Evolutionary conservation across 2,113 vertebrate genomes (phyloP).

Genomic region (Mastomys natalensis): DNA sequence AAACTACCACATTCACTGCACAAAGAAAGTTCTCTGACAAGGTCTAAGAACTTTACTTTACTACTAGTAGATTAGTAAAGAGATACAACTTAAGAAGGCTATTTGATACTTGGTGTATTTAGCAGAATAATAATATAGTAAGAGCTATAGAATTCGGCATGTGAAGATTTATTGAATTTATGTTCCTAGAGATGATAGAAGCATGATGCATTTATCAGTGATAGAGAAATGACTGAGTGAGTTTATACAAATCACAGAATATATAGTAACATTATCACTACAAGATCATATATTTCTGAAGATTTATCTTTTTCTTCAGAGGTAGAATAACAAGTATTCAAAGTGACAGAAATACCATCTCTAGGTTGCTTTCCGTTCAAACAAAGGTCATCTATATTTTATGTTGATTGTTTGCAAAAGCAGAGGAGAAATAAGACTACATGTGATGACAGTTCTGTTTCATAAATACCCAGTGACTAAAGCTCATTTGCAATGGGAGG

Average conservation of each 20-base stretch:
- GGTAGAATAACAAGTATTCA: not conserved
- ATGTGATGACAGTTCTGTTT: slow-evolving; percentile 68
- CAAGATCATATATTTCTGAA: not conserved
- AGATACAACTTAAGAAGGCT: not conserved
- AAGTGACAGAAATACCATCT: slow-evolving; percentile 10
- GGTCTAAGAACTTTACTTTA: not conserved
- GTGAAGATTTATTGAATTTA: slow-evolving; percentile 19
- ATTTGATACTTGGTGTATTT: not conserved
- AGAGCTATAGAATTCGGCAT: not conserved
- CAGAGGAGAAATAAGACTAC: slow-evolving; percentile 83
- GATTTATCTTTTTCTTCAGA: slow-evolving; percentile 34
- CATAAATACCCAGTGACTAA: slow-evolving; percentile 70
- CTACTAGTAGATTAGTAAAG: not conserved
- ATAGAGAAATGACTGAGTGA: not conserved
- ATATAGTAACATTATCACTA: not conserved
- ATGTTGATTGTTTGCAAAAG: slow-evolving; percentile 81
- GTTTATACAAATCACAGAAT: not conserved
- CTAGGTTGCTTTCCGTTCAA: slow-evolving; percentile 4
- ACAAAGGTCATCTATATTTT: slow-evolving; percentile 81
- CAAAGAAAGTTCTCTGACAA: not conserved
- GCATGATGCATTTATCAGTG: not conserved
- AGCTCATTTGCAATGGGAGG: slow-evolving; percentile 45
- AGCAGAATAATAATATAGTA: not conserved
- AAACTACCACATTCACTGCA: not conserved
- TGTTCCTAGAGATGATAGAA: slow-evolving; percentile 17